Conservation (phyloP, 2,797 vertebrate genomes). For the Parauchenoglanis punctatus region DNA sequence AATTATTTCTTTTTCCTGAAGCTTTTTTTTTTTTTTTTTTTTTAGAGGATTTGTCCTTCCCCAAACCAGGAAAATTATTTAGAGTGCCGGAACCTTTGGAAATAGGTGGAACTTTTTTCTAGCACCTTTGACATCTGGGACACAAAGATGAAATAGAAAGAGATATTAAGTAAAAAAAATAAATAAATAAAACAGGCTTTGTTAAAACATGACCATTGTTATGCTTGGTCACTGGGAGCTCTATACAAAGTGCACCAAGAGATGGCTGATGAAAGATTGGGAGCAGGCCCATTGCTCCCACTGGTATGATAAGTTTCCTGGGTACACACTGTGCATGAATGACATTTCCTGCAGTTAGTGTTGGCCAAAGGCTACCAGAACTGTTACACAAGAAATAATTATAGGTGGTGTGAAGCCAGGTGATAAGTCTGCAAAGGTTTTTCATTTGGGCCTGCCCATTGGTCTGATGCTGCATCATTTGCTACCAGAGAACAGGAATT, state of each 20-base stretch:
- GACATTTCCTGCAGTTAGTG: neutral
- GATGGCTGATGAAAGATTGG: neutral
- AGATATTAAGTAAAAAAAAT: neutral
- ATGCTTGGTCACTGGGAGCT: neutral
- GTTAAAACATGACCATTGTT: neutral
- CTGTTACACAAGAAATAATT: neutral
- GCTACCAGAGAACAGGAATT: neutral
- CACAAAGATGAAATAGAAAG: neutral
- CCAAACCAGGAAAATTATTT: neutral
- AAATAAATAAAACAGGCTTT: neutral
- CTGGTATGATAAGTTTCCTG: neutral
- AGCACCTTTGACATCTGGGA: neutral
- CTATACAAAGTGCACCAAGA: neutral
- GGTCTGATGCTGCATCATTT: conserved; percentile 2
- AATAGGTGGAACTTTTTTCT: neutral
- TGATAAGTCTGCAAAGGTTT: conserved; percentile 4
- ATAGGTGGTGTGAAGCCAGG: neutral
- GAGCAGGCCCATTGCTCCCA: neutral
- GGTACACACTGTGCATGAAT: neutral
- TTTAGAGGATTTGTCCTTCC: neutral
- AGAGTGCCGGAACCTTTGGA: neutral
- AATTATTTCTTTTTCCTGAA: neutral
- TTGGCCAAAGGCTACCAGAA: neutral
- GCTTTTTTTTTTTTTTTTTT: neutral
- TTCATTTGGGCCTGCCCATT: neutral